phyloP scores from a whole-genome alignment of 1,140 invertebrate genomes.

The Macrobrachium rosenbergii region DNA sequence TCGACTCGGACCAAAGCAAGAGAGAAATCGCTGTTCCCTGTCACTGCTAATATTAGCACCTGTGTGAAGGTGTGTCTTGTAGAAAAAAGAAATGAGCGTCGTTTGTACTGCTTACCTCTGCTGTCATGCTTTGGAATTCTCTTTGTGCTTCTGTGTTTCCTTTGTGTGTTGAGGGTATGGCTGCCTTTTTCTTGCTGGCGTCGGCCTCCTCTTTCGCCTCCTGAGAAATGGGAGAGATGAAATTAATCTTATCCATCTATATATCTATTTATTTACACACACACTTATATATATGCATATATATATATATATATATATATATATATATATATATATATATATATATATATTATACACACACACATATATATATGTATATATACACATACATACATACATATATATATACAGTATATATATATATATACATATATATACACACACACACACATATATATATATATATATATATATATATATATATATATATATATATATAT shows the following conservation, averaged over 20 bases:
- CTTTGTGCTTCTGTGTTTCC: too few species aligned
- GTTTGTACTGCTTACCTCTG: too few species aligned
- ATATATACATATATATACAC: not conserved
- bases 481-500: not conserved
- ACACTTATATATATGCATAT: not conserved
- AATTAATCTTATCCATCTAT: not conserved
- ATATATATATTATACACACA: conserved; percentile 8
- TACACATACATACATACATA: not conserved
- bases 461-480: not conserved
- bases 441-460: not conserved
- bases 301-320: conserved; percentile 1
- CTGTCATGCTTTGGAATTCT: too few species aligned
- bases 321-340: conserved; percentile 4
- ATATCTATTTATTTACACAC: not conserved
- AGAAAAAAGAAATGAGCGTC: too few species aligned
- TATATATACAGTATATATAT: conserved; percentile 10
- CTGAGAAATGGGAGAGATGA: too few species aligned
- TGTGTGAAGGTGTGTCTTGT: too few species aligned
- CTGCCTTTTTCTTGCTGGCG: too few species aligned
- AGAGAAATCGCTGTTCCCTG: too few species aligned
- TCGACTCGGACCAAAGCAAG: too few species aligned
- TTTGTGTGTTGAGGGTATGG: too few species aligned
- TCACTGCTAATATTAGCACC: too few species aligned
- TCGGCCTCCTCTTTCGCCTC: too few species aligned
- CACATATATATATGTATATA: not conserved